A percentile compares a stretch with the other conserved stretches of the same genome.
Evolutionary conservation across 2,797 vertebrate genomes (phyloP).

Genomic region (Arremon aurantiirostris): DNA sequence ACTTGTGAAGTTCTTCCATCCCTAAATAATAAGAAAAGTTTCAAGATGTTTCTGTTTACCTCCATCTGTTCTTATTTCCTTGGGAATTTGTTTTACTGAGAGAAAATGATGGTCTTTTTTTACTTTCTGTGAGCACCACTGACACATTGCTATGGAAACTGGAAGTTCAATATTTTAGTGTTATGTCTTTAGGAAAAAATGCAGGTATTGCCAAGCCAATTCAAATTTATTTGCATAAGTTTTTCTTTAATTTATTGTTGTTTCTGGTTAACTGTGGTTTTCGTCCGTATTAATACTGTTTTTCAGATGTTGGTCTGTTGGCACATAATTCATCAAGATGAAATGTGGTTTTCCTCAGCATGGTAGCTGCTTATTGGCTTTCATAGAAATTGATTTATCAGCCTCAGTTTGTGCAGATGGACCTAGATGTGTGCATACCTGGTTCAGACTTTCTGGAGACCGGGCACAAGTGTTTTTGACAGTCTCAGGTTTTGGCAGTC

Average conservation of each 20-base stretch:
- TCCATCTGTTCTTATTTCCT: constrained; percentile 34
- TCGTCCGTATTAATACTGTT: background rate
- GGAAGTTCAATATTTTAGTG: background rate
- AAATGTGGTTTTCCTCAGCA: background rate
- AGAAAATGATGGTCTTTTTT: constrained; percentile 34
- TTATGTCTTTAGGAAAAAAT: constrained; percentile 22
- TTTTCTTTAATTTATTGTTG: background rate
- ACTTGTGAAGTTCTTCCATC: background rate
- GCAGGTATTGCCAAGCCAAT: background rate
- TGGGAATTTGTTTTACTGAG: constrained; percentile 18
- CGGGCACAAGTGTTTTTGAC: background rate
- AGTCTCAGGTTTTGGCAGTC: background rate
- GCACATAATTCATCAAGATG: background rate
- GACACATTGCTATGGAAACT: constrained; percentile 54
- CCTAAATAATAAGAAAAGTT: background rate
- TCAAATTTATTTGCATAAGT: background rate
- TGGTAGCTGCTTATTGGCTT: background rate
- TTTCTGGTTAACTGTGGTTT: background rate
- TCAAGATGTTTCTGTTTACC: constrained; percentile 2
- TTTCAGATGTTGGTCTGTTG: background rate
- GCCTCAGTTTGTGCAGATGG: background rate
- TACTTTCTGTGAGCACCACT: background rate
- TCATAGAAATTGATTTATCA: background rate
- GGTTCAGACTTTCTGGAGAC: background rate
- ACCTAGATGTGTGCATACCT: fast-evolving